Percentiles rank a stretch among this genome's conserved stretches.
These are phyloP conservation scores for Pyrgus malvae DNA, from an alignment of 2,888 invertebrate species.

Conservation along the genomic window DNA sequence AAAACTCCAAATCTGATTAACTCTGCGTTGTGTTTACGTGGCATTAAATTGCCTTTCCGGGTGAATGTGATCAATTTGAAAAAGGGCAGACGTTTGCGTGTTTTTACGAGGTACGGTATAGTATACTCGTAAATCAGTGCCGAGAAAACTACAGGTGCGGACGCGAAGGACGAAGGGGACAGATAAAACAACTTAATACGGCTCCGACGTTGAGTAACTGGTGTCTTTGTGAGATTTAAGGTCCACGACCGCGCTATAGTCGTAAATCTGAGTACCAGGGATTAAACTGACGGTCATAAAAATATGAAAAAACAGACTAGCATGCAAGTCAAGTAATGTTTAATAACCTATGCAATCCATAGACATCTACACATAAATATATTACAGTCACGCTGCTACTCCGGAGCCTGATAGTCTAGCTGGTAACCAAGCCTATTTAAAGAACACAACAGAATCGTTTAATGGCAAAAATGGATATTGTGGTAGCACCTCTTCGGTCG, in stretches of 20 bases:
- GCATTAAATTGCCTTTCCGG: constrained; percentile 23
- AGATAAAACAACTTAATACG: constrained; percentile 9
- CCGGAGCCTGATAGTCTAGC: too few relatives aligned
- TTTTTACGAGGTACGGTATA: constrained; percentile 31
- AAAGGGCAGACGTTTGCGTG: constrained; percentile 35
- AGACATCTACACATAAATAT: too few relatives aligned
- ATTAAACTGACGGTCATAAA: too few relatives aligned
- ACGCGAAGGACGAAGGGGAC: background rate
- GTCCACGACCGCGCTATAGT: background rate
- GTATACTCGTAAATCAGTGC: constrained; percentile 26
- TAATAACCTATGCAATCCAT: too few relatives aligned
- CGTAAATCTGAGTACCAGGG: background rate
- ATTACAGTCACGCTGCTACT: too few relatives aligned
- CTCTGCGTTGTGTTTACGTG: constrained; percentile 33
- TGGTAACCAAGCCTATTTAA: too few relatives aligned
- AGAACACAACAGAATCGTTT: too few relatives aligned
- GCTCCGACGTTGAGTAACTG: constrained; percentile 3
- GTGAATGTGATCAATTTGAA: constrained; percentile 27
- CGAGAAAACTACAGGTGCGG: constrained; percentile 14
- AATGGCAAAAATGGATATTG: too few relatives aligned
- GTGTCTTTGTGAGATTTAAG: background rate
- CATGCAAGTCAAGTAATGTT: too few relatives aligned
- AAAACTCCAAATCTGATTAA: constrained; percentile 7
- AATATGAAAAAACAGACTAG: too few relatives aligned
- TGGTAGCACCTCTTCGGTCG: too few relatives aligned